phyloP scores from a whole-genome alignment of 2,888 invertebrate species.

The Cryptophagus acutangulus region DNA sequence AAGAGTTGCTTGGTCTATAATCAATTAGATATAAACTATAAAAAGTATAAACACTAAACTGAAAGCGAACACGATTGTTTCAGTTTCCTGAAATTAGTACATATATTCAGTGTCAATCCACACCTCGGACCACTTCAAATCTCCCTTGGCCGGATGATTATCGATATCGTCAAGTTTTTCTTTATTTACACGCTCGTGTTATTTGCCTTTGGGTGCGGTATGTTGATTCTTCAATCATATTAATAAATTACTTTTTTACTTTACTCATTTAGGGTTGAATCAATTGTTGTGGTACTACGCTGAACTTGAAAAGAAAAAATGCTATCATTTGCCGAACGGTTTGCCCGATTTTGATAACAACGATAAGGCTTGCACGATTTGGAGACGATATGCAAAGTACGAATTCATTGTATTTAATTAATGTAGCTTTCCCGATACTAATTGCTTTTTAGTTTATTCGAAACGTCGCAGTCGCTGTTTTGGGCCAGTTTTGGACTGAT shows the following conservation, averaged over 20 bases:
- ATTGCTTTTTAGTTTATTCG: conserved; percentile 67
- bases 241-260: not conserved
- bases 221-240: conserved; percentile 36
- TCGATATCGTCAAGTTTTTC: conserved; percentile 94
- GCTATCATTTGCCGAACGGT: conserved; percentile 66
- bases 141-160: conserved; percentile 90
- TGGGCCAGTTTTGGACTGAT: conserved; percentile 96
- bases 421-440: not conserved
- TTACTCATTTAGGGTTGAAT: conserved; percentile 59
- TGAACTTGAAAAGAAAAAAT: conserved; percentile 75
- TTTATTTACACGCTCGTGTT: conserved; percentile 89
- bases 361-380: conserved; percentile 75
- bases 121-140: conserved; percentile 92
- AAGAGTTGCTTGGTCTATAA: too few relatives aligned
- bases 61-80: not conserved
- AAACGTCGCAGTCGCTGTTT: conserved; percentile 90
- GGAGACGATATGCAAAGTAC: conserved; percentile 83
- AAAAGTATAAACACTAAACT: not conserved
- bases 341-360: conserved; percentile 72
- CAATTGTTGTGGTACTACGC: conserved; percentile 94
- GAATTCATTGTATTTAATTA: conserved; percentile 11
- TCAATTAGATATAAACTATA: too few relatives aligned
- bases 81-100: conserved; percentile 88
- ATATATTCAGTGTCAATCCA: conserved; percentile 95
- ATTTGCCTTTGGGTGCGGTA: conserved; percentile 94